These are phyloP conservation scores for Drosophila basisetae DNA, from an alignment of 2,888 invertebrate genomes.

Conservation along the genomic window DNA sequence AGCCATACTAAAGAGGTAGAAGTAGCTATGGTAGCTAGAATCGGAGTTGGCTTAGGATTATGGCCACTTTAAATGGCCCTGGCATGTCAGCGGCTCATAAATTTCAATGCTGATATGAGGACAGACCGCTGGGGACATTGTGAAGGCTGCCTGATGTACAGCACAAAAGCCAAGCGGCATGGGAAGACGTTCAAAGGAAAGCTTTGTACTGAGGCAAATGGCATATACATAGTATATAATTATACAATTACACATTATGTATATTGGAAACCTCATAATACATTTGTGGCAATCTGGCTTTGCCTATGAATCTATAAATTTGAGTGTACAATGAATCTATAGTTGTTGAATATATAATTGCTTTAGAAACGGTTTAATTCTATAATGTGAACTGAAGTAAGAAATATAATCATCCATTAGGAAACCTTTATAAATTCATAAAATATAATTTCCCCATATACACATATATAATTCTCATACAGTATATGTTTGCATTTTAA, in stretches of 20 bases:
- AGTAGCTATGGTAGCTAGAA: constrained; percentile 33
- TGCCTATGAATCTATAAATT: constrained; percentile 8
- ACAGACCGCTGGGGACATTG: constrained; percentile 49
- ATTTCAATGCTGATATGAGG: constrained; percentile 60
- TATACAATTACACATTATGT: constrained; percentile 4
- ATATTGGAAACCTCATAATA: constrained; percentile 3
- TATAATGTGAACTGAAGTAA: background rate
- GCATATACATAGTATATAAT: constrained; percentile 3
- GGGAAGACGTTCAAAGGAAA: constrained; percentile 50
- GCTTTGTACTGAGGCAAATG: background rate
- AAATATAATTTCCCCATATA: background rate
- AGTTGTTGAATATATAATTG: background rate
- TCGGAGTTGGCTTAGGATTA: constrained; percentile 54
- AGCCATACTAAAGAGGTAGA: constrained; percentile 53
- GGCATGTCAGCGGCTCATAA: constrained; percentile 78
- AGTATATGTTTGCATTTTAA: background rate
- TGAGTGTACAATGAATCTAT: constrained; percentile 2
- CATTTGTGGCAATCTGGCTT: constrained; percentile 9
- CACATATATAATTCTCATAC: background rate
- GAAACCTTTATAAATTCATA: background rate
- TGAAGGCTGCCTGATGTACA: constrained; percentile 41
- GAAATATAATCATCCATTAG: background rate
- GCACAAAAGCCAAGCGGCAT: constrained; percentile 42
- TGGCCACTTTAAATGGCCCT: constrained; percentile 64
- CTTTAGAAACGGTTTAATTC: constrained; percentile 2